Conservation (phyloP, 1,140 invertebrate genomes). For the Trichogramma pretiosum region DNA sequence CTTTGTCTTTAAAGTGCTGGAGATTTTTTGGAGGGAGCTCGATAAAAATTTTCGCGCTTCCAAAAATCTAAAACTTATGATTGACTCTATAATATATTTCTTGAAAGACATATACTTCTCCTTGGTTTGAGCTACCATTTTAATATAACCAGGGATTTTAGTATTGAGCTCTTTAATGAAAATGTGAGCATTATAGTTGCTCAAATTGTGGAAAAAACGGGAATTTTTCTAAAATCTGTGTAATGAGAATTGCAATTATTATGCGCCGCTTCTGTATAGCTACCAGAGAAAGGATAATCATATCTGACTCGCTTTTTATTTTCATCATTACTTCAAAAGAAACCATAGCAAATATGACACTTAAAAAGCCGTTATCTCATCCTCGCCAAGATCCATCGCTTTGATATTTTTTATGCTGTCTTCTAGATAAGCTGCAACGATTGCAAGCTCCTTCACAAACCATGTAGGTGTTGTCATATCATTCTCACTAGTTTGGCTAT, state of each 20-base stretch:
- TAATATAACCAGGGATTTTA: too few relatives aligned
- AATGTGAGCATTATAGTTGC: too few relatives aligned
- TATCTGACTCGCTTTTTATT: not conserved
- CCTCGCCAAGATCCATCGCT: not conserved
- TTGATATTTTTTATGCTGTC: not conserved
- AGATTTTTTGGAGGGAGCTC: too few relatives aligned
- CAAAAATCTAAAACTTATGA: too few relatives aligned
- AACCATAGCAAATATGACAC: not conserved
- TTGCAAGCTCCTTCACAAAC: not conserved
- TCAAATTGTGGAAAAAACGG: too few relatives aligned
- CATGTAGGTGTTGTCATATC: not conserved
- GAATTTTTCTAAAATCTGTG: too few relatives aligned
- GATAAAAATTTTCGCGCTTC: too few relatives aligned
- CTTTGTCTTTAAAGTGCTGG: too few relatives aligned
- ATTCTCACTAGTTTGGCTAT: not conserved
- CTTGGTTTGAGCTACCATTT: too few relatives aligned
- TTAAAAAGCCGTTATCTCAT: not conserved
- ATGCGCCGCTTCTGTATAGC: not conserved
- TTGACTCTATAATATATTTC: too few relatives aligned
- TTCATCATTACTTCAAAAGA: not conserved
- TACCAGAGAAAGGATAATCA: constrained; percentile 1
- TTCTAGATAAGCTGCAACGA: not conserved
- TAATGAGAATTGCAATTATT: not conserved
- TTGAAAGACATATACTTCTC: too few relatives aligned
- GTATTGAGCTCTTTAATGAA: too few relatives aligned